A percentile compares a stretch with the other conserved stretches of the same genome.
Evolutionary conservation across 1,140 invertebrate genomes (phyloP).

Genomic region (Drosophila eugracilis): DNA sequence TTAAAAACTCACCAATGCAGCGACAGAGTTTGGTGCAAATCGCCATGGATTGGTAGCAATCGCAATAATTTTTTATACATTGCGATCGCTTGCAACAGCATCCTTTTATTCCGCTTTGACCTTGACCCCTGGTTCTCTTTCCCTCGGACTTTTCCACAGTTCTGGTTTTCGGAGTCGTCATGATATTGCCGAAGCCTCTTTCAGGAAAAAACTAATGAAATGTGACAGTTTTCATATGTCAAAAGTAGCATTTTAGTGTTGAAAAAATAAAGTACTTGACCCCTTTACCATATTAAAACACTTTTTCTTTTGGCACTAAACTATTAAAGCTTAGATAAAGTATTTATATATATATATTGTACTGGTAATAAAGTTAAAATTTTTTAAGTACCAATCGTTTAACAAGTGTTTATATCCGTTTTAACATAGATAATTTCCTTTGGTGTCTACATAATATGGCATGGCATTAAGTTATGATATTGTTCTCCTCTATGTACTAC

Average conservation of each 20-base stretch:
- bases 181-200: background rate
- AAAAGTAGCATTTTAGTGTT: background rate
- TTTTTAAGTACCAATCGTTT: conserved; percentile 77
- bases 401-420: conserved; percentile 67
- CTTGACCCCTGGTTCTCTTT: conserved; percentile 7
- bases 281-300: conserved; percentile 5
- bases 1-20: conserved; percentile 54
- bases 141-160: background rate
- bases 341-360: conserved; percentile 58
- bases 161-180: background rate
- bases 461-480: conserved; percentile 68
- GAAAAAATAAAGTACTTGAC: background rate
- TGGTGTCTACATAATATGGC: conserved; percentile 67
- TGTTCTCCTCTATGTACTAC: conserved; percentile 53
- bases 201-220: background rate
- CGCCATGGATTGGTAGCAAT: conserved; percentile 73
- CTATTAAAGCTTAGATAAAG: conserved; percentile 81
- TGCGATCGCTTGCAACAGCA: conserved; percentile 69
- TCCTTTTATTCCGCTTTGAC: conserved; percentile 37
- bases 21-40: conserved; percentile 56
- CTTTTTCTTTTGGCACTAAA: conserved; percentile 60
- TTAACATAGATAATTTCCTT: conserved; percentile 56
- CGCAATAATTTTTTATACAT: conserved; percentile 75
- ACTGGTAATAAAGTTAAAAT: conserved; percentile 80
- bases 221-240: background rate